Conservation (phyloP, 2,888 invertebrate species). For the Cartodere bifasciata region DNA sequence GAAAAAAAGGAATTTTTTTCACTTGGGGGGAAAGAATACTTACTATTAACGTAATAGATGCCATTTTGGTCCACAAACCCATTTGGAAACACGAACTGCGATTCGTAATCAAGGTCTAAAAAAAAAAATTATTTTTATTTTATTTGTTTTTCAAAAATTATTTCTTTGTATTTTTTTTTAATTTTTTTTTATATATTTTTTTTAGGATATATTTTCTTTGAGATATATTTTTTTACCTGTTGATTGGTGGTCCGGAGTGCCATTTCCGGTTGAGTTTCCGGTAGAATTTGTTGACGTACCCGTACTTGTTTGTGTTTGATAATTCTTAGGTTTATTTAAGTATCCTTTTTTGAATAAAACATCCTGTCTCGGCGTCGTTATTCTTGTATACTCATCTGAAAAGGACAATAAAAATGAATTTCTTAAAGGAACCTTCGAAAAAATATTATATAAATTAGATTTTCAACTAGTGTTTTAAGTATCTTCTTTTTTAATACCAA, state of each 20-base stretch:
- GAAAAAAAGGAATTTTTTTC: too few relatives aligned
- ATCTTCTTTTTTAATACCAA: too few relatives aligned
- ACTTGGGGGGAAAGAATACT: slow-evolving; percentile 25
- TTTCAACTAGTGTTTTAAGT: too few relatives aligned
- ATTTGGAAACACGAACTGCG: slow-evolving; percentile 34
- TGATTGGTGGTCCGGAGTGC: slow-evolving; percentile 35
- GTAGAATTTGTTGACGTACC: slow-evolving; percentile 32
- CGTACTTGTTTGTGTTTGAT: slow-evolving; percentile 32
- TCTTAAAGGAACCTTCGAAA: too few relatives aligned
- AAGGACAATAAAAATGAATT: slow-evolving; percentile 11
- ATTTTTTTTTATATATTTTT: too few relatives aligned
- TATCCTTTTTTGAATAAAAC: slow-evolving; percentile 59
- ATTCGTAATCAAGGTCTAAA: slow-evolving; percentile 34
- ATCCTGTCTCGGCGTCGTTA: slow-evolving; percentile 57
- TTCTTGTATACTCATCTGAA: slow-evolving; percentile 54
- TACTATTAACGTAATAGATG: slow-evolving; percentile 38
- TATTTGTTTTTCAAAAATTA: background rate
- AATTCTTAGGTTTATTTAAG: slow-evolving; percentile 42
- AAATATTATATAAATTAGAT: too few relatives aligned
- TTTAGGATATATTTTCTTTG: too few relatives aligned
- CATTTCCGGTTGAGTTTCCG: slow-evolving; percentile 33
- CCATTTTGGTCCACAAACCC: slow-evolving; percentile 40
- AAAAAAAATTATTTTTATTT: slow-evolving; percentile 11
- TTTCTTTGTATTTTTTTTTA: too few relatives aligned
- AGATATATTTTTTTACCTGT: slow-evolving; percentile 24